phyloP scores from a whole-genome alignment of 2,113 vertebrate genomes.

The Choloepus hoffmanni region DNA sequence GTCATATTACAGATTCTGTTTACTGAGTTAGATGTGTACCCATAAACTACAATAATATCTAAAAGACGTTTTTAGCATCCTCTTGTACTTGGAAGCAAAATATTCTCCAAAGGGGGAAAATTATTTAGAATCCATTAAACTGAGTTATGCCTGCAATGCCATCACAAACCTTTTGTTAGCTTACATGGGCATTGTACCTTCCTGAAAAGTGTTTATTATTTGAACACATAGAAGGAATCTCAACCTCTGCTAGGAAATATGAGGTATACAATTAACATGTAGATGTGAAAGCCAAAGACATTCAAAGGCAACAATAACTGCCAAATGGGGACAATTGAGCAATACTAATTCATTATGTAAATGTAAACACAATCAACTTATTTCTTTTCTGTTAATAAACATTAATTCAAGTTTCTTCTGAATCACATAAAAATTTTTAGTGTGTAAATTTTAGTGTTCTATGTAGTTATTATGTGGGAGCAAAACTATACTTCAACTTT shows the following conservation, averaged over 20 bases:
- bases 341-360: conserved; percentile 11
- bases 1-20: not conserved
- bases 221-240: not conserved
- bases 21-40: not conserved
- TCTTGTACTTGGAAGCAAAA: not conserved
- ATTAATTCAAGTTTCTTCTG: conserved; percentile 37
- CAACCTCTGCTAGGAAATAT: not conserved
- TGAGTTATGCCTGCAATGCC: not conserved
- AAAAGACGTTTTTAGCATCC: not conserved
- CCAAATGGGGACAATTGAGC: not conserved
- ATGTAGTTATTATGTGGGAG: not conserved
- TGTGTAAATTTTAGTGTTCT: not conserved
- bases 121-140: not conserved
- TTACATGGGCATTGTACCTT: not conserved
- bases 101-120: not conserved
- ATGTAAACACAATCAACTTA: not conserved
- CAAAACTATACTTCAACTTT: not conserved
- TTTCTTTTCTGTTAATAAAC: not conserved
- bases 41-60: not conserved
- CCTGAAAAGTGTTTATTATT: not conserved
- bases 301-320: not conserved
- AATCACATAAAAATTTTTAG: not conserved
- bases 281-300: conserved; percentile 1
- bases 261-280: not conserved
- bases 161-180: not conserved